phyloP scores from a whole-genome alignment of 2,797 vertebrate species.

The Pseudochirops cupreus region DNA sequence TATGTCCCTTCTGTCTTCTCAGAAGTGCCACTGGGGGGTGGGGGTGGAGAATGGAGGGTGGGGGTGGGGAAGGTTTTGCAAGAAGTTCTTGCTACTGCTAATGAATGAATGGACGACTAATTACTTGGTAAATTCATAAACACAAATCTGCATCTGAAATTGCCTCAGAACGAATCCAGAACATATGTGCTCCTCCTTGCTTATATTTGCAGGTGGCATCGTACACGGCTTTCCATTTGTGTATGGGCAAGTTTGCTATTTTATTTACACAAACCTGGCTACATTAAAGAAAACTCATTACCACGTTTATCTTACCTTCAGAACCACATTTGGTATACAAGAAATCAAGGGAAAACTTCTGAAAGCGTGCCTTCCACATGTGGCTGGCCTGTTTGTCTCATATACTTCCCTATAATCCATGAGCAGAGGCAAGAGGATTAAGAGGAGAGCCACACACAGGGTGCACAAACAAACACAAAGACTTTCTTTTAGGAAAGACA shows the following conservation, averaged over 20 bases:
- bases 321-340: slow-evolving; percentile 32
- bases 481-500: slow-evolving; percentile 1
- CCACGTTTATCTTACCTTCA: slow-evolving; percentile 47
- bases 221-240: slow-evolving; percentile 55
- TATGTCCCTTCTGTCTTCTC: slow-evolving; percentile 71
- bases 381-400: not conserved
- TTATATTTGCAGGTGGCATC: slow-evolving; percentile 49
- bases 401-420: not conserved
- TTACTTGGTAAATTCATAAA: slow-evolving; percentile 73
- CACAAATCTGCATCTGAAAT: slow-evolving; percentile 72
- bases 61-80: slow-evolving; percentile 26
- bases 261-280: slow-evolving; percentile 42
- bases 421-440: not conserved
- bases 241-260: slow-evolving; percentile 29
- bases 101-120: slow-evolving; percentile 73
- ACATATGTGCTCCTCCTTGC: slow-evolving; percentile 61
- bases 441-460: not conserved
- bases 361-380: not conserved
- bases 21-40: slow-evolving; percentile 52
- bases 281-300: slow-evolving; percentile 35
- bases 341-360: slow-evolving; percentile 21
- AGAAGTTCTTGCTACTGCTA: slow-evolving; percentile 71
- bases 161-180: slow-evolving; percentile 72
- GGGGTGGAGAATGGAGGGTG: not conserved
- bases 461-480: not conserved